phyloP scores from a whole-genome alignment of 1,140 invertebrate genomes.

The Trichogramma pretiosum region DNA sequence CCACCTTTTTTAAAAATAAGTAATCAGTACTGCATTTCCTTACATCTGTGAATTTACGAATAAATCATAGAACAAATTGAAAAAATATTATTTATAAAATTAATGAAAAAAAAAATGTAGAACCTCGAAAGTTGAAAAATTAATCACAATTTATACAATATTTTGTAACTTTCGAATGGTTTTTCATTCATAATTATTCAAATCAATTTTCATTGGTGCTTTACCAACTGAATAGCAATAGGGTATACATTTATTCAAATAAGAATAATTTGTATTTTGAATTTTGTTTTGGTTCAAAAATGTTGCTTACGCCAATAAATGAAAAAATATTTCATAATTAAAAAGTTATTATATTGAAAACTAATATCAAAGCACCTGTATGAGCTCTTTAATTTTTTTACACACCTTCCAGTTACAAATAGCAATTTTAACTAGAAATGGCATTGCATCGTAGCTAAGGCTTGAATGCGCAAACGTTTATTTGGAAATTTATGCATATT shows the following conservation, averaged over 20 bases:
- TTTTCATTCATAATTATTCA: too few relatives aligned
- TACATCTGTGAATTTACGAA: slow-evolving; percentile 1
- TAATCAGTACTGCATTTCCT: slow-evolving; percentile 6
- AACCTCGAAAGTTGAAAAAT: not conserved
- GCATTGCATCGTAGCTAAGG: slow-evolving; percentile 17
- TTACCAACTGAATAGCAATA: not conserved
- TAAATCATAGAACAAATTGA: not conserved
- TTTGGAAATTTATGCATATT: slow-evolving; percentile 8
- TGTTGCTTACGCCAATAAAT: slow-evolving; percentile 2
- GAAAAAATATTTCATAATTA: not conserved
- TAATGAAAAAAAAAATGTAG: not conserved
- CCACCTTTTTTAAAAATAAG: slow-evolving; percentile 5
- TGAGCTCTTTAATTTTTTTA: slow-evolving; percentile 10
- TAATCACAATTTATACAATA: not conserved
- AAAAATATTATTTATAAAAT: not conserved
- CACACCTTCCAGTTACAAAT: slow-evolving; percentile 14
- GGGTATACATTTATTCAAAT: not conserved
- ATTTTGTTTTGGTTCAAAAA: not conserved
- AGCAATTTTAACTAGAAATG: slow-evolving; percentile 16
- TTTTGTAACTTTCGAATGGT: not conserved
- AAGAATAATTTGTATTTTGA: not conserved
- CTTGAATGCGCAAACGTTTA: slow-evolving; percentile 13
- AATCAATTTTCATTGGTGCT: too few relatives aligned
- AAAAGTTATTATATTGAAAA: slow-evolving; percentile 5
- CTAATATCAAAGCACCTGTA: not conserved